Conservation (phyloP, 2,113 vertebrate genomes). For the Raja brachyura region DNA sequence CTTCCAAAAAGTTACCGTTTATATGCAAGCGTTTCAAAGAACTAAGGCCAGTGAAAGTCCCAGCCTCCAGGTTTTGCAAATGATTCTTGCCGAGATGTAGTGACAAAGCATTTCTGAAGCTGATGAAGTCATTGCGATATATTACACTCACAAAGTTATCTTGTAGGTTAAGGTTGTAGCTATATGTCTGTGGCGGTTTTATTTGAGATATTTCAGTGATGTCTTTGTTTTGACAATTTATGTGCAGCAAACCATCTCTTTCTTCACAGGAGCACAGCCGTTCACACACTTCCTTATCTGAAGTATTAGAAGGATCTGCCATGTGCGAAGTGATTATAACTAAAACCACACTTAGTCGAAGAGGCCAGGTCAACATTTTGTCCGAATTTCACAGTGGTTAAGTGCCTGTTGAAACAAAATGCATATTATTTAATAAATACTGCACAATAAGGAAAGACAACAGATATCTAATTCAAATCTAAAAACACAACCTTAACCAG, state of each 20-base stretch:
- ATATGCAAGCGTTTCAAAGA: slow-evolving; percentile 91
- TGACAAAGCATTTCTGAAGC: slow-evolving; percentile 74
- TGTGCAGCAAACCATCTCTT: slow-evolving; percentile 75
- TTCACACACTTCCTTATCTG: slow-evolving; percentile 70
- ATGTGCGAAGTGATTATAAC: slow-evolving; percentile 58
- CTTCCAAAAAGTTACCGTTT: slow-evolving; percentile 94
- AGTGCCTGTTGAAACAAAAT: slow-evolving; percentile 44
- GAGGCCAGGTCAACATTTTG: slow-evolving; percentile 75
- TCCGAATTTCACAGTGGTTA: slow-evolving; percentile 42
- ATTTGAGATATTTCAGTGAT: slow-evolving; percentile 82
- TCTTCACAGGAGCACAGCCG: slow-evolving; percentile 79
- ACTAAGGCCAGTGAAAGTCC: slow-evolving; percentile 77
- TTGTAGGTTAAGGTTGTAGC: slow-evolving; percentile 85
- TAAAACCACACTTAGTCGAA: slow-evolving; percentile 64
- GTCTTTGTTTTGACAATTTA: slow-evolving; percentile 85
- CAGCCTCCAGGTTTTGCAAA: slow-evolving; percentile 86
- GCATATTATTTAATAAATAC: slow-evolving; percentile 25
- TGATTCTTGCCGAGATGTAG: slow-evolving; percentile 92
- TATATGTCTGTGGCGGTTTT: slow-evolving; percentile 71
- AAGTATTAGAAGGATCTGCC: slow-evolving; percentile 57
- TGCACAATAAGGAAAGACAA: background rate
- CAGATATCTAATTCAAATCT: background rate
- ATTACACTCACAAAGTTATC: slow-evolving; percentile 82
- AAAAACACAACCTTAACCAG: background rate
- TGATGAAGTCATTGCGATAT: slow-evolving; percentile 73